A percentile compares a stretch with the other conserved stretches of the same genome.
Conservation (phyloP, 2,113 vertebrate genomes). For the Ahaetulla prasina region DNA sequence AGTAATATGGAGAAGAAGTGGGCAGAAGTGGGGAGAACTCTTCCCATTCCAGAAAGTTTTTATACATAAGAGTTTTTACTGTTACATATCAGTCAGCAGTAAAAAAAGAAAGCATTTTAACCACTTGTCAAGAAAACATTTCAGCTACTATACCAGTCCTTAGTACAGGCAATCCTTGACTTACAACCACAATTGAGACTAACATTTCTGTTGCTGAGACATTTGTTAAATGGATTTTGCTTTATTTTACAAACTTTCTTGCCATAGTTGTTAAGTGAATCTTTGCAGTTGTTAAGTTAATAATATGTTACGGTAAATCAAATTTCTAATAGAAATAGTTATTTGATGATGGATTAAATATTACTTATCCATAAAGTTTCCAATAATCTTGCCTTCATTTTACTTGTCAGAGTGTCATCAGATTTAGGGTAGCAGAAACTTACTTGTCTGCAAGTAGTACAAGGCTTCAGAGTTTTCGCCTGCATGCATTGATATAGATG, state of each 20-base stretch:
- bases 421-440: not conserved
- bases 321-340: not conserved
- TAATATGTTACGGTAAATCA: not conserved
- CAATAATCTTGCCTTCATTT: not conserved
- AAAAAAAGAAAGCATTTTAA: not conserved
- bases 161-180: not conserved
- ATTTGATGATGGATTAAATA: not conserved
- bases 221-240: not conserved
- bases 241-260: not conserved
- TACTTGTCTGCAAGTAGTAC: not conserved
- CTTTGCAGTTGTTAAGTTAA: not conserved
- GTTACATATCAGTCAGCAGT: not conserved
- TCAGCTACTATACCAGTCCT: not conserved
- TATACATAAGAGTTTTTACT: not conserved
- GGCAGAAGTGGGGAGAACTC: not conserved
- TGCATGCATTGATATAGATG: conserved; percentile 56
- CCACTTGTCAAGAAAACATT: not conserved
- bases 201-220: not conserved
- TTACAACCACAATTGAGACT: not conserved
- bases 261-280: not conserved
- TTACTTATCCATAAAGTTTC: not conserved
- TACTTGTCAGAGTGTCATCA: not conserved
- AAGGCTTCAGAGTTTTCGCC: conserved; percentile 10
- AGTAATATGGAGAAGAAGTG: not conserved
- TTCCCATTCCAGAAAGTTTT: not conserved